phyloP scores from a whole-genome alignment of 2,113 vertebrate species.

The Perca fluviatilis region DNA sequence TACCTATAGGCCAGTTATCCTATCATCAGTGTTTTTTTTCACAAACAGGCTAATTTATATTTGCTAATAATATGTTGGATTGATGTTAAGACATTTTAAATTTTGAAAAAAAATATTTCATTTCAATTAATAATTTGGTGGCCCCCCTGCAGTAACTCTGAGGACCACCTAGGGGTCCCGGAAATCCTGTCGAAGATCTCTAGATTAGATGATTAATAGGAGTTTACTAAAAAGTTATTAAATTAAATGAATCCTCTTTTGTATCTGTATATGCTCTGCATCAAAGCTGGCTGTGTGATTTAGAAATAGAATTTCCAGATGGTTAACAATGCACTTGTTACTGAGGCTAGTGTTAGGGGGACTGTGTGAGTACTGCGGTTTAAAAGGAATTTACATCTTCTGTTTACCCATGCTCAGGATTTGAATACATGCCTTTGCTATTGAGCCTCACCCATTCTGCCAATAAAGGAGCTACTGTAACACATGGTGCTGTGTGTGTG shows the following conservation, averaged over 20 bases:
- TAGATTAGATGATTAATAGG: not conserved
- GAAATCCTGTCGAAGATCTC: too few relatives aligned
- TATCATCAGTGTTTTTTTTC: too few relatives aligned
- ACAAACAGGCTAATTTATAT: too few relatives aligned
- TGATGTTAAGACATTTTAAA: too few relatives aligned
- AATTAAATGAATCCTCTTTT: not conserved
- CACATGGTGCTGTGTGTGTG: not conserved
- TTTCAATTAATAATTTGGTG: too few relatives aligned
- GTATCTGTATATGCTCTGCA: not conserved
- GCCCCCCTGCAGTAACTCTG: too few relatives aligned
- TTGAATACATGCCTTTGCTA: conserved; percentile 63
- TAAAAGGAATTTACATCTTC: conserved; percentile 50
- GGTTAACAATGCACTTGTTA: not conserved
- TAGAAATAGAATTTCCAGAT: not conserved
- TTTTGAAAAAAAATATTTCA: too few relatives aligned
- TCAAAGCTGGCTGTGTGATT: not conserved
- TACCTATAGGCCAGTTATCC: too few relatives aligned
- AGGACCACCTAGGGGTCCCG: too few relatives aligned
- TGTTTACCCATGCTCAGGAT: conserved; percentile 57
- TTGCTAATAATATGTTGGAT: too few relatives aligned
- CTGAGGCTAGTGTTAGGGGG: not conserved
- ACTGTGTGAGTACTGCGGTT: conserved; percentile 20
- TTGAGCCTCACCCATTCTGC: conserved; percentile 57
- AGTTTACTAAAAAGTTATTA: not conserved
- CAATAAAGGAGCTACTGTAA: conserved; percentile 66